Conservation (phyloP, 1,140 invertebrate genomes). For the Zaprionus gabonicus region DNA sequence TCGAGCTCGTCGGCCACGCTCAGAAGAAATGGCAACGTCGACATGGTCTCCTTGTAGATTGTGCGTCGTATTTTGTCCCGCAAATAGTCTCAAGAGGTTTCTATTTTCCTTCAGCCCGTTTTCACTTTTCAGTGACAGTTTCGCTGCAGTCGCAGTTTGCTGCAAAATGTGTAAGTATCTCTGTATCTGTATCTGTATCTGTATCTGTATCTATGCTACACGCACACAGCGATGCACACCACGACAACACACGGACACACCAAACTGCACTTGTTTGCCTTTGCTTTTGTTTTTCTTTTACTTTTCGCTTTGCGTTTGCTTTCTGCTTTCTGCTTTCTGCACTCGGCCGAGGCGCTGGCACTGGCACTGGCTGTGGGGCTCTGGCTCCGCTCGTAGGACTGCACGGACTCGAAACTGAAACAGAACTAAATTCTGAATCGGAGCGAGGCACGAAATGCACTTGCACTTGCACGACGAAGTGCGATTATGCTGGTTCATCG, state of each 20-base stretch:
- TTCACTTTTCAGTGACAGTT: conserved; percentile 51
- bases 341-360: conserved; percentile 39
- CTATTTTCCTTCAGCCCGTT: conserved; percentile 31
- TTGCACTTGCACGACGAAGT: conserved; percentile 68
- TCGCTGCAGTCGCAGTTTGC: conserved; percentile 2
- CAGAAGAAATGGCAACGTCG: conserved; percentile 79
- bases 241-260: conserved; percentile 14
- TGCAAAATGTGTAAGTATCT: conserved; percentile 50
- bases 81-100: conserved; percentile 2
- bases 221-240: conserved; percentile 4
- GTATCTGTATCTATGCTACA: conserved; percentile 48
- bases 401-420: conserved; percentile 76
- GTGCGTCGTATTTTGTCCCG: conserved; percentile 30
- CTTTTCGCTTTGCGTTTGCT: conserved; percentile 12
- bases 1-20: conserved; percentile 84
- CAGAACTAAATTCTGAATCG: conserved; percentile 62
- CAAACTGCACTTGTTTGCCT: conserved; percentile 38
- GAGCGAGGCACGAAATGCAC: conserved; percentile 56
- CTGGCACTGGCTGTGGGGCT: conserved; percentile 17
- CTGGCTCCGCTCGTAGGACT: conserved; percentile 57
- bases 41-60: conserved; percentile 65
- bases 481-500: conserved; percentile 56
- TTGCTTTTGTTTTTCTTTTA: conserved; percentile 21
- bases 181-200: conserved; percentile 68
- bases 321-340: conserved; percentile 36